Conservation (phyloP, 1,140 invertebrate genomes). For the Vanessa atalanta region DNA sequence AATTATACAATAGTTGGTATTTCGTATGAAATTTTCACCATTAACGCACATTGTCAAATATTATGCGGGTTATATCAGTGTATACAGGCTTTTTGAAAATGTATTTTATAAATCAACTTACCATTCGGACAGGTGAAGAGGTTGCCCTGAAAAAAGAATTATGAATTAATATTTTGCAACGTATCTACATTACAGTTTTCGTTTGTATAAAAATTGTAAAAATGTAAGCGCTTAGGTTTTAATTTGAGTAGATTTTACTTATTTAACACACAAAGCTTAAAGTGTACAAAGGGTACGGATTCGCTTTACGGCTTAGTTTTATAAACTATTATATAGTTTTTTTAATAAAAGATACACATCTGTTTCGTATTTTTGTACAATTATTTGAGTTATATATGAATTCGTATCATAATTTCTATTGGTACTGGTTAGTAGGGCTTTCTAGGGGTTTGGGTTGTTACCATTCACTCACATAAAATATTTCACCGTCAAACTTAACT, state of each 20-base stretch:
- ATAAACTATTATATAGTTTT: too few relatives aligned
- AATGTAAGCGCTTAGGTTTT: neutral
- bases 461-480: too few relatives aligned
- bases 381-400: too few relatives aligned
- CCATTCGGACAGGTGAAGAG: constrained; percentile 86
- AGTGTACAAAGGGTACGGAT: too few relatives aligned
- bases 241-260: neutral
- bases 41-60: neutral
- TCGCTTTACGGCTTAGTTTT: too few relatives aligned
- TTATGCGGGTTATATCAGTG: neutral
- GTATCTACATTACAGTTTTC: constrained; percentile 11
- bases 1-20: neutral
- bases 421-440: too few relatives aligned
- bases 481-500: too few relatives aligned
- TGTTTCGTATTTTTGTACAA: too few relatives aligned
- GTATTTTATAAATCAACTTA: constrained; percentile 70
- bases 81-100: neutral
- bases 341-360: too few relatives aligned
- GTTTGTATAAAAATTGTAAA: neutral
- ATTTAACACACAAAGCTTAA: too few relatives aligned
- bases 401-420: too few relatives aligned
- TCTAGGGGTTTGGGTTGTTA: too few relatives aligned
- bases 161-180: constrained; percentile 31
- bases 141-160: constrained; percentile 82
- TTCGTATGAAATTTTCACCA: neutral